Evolutionary conservation across 2,888 invertebrate genomes (phyloP).

Genomic region (Lamproptera curius): DNA sequence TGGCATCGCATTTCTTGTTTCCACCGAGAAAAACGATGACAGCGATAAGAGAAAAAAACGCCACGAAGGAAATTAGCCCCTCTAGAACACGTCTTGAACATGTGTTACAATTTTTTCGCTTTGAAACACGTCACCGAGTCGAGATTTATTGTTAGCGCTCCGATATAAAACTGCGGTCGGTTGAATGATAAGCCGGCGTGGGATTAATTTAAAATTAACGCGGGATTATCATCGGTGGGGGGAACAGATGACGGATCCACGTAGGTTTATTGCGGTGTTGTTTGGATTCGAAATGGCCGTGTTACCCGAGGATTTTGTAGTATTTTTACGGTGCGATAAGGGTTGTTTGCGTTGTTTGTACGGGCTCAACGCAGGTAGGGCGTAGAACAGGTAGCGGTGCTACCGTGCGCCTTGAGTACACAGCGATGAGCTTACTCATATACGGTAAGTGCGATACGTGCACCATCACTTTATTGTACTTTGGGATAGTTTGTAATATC

Average conservation of each 20-base stretch:
- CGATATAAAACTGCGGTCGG: conserved; percentile 61
- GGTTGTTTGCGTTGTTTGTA: conserved; percentile 44
- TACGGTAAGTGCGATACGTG: conserved; percentile 31
- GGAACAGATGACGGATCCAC: conserved; percentile 5
- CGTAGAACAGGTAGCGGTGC: conserved; percentile 75
- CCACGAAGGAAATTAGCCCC: conserved; percentile 73
- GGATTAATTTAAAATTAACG: conserved; percentile 42
- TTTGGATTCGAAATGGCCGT: conserved; percentile 52
- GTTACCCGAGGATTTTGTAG: conserved; percentile 51
- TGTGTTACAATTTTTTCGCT: conserved; percentile 77
- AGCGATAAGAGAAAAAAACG: conserved; percentile 48
- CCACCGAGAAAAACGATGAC: conserved; percentile 35
- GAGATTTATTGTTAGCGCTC: conserved; percentile 63
- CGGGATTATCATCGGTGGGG: no score
- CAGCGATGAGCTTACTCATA: conserved; percentile 55
- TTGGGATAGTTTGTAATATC: no score
- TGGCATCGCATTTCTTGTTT: conserved; percentile 42
- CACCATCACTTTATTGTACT: no score
- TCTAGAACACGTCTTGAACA: conserved; percentile 72
- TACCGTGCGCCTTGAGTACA: conserved; percentile 72
- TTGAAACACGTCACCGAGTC: conserved; percentile 56
- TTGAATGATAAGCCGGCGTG: conserved; percentile 49
- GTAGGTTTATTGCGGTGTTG: conserved; percentile 40
- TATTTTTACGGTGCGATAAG: conserved; percentile 68
- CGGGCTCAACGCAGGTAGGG: conserved; percentile 42